Evolutionary conservation across 2,797 vertebrate species (phyloP), one percentile per base, ranked within the genome.

Genomic region (Chelon labrosus): DNA sequence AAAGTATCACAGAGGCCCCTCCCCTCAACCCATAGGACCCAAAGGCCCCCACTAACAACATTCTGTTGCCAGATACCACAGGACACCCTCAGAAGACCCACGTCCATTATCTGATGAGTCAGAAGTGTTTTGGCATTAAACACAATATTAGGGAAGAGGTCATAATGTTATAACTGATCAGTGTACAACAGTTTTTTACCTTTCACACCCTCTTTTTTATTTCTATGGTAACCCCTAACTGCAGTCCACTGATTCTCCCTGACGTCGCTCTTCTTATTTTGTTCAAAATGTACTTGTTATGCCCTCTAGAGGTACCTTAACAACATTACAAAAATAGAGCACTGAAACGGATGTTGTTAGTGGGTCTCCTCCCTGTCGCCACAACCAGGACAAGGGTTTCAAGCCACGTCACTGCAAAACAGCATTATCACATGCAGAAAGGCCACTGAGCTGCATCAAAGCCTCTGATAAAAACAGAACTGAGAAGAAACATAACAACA

Each of bases 271-370:
- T 25, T n/a, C 35, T 62, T 27, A 3, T 49, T 60, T 35, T 27
- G 1, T 44, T 65, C 65, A 35, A 44, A 42, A 59, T 82, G 79
- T 65, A 74, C 79, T 82, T 72, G 59, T 60, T 67, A 5, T 39
- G 84, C 89, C 89, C 85, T 86, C 91, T 91, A 91, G 75, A 81
- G 89, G 88, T 72, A 20, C n/a, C 74, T 64, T 51, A 12, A 22
- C 44, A 65, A 27, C 59, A 86, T 68, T 49, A 57, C 84, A 81
- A 20, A 57, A 65, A 61, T 20, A 57, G 27, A 44, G 4, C 1
- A 0, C 0, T 35, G 7, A 0, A 35, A 5, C 49, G 52, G 13
- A 25, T 47, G 9, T 16, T 38, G 5, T 22, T 2, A 8, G 20
- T 12, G 4, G 8, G 10, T 35, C 19, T 13, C 49, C n/a, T 44